Evolutionary conservation across 2,888 invertebrate species (phyloP).

Genomic region (Bimastos eiseni): DNA sequence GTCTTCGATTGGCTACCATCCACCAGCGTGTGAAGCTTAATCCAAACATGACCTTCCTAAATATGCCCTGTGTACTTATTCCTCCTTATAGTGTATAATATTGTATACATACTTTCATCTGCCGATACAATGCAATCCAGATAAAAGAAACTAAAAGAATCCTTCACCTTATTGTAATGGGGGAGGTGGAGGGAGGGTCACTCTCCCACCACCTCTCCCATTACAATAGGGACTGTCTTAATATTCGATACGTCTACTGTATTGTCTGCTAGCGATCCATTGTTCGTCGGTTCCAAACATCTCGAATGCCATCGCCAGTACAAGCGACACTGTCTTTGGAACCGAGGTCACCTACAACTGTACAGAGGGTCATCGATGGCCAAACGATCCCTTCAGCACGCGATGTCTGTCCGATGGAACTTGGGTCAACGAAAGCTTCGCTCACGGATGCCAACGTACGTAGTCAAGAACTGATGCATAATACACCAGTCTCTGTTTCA

Average conservation of each 20-base stretch:
- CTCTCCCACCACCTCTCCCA: too few species aligned
- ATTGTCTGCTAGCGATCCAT: conserved; percentile 1
- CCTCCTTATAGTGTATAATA: too few species aligned
- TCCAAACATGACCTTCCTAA: too few species aligned
- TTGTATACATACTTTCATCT: too few species aligned
- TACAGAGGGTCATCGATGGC: neutral
- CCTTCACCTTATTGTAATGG: too few species aligned
- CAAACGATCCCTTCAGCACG: neutral
- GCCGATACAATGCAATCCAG: too few species aligned
- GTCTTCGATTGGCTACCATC: too few species aligned
- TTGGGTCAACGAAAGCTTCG: neutral
- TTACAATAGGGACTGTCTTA: neutral
- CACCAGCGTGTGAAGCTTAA: too few species aligned
- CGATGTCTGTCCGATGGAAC: neutral
- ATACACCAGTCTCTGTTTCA: too few species aligned
- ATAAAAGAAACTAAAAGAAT: too few species aligned
- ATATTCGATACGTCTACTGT: neutral
- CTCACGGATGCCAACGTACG: conserved; percentile 16
- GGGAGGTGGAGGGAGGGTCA: too few species aligned
- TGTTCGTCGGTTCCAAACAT: conserved; percentile 14
- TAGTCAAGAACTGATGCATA: neutral
- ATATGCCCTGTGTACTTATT: too few species aligned
- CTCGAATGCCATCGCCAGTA: neutral
- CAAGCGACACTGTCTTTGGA: neutral
- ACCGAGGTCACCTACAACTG: conserved; percentile 15